Evolutionary conservation across 2,797 vertebrate species (phyloP), one percentile per base, ranked within the genome.

Genomic region (Anolis apletophallus): DNA sequence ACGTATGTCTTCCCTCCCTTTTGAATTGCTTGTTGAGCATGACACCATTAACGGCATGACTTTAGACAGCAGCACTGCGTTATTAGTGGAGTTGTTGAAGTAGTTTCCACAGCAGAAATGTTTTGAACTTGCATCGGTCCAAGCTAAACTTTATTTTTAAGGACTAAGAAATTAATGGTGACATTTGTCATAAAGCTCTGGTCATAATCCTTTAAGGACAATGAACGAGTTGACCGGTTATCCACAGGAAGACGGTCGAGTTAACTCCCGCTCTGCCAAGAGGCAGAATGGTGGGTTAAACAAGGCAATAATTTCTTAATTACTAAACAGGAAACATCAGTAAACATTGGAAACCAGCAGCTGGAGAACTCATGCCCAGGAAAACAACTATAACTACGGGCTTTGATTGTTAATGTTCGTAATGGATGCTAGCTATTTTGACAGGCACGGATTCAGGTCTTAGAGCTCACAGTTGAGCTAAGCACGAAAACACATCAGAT

Each of bases 341-440:
- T 82, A 88, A 87, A 81, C 85, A 85, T 32, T 84, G 36, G 88
- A 91, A 92, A 94, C 36, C 88, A 91, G 90, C 91, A 94, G 91
- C 91, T 94, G 92, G 90, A 89, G 93, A 93, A 94, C 93, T 88
- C 90, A 87, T 94, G 94, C 85, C 5, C 92, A 91, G 90, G 93
- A 95, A 95, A 95, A 94, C 91, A 94, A 95, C 64, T 67, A 95
- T 90, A 91, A 86, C 74, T 34, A 0, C 0, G 34, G 85, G 92
- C 88, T 93, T 85, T 84, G 93, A 92, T 91, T 87, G 91, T 80
- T 86, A 81, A 32, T 86, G 85, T 86, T 93, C 92, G 46, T 90
- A 93, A 90, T 88, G 83, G 93, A 95, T 92, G 90, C 94, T 92
- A 92, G 92, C 95, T 95, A 93, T 93, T 88, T 96, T 96, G 94